Evolutionary conservation across 2,888 invertebrate genomes (phyloP).

Genomic region (Folsomia manolachei): DNA sequence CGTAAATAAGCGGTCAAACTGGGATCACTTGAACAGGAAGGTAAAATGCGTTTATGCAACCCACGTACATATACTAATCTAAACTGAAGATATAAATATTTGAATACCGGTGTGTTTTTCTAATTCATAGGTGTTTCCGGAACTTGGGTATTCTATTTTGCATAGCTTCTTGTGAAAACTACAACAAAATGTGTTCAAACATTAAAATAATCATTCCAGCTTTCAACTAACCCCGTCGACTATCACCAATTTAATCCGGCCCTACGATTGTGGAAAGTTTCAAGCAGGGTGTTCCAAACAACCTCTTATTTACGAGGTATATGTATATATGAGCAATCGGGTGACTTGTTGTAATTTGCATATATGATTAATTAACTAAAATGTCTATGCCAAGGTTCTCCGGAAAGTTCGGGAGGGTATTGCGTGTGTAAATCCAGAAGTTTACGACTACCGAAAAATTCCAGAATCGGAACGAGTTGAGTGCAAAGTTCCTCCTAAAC

Average conservation of each 20-base stretch:
- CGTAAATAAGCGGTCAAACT: conserved; percentile 26
- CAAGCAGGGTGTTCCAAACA: conserved; percentile 22
- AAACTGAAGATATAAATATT: neutral
- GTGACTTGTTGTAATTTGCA: no score
- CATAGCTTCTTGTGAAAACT: no score
- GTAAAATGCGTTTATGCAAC: no score
- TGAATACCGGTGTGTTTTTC: neutral
- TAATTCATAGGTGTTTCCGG: conserved; percentile 22
- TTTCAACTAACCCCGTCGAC: conserved; percentile 11
- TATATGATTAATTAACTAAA: no score
- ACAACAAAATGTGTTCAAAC: no score
- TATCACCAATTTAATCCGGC: conserved; percentile 23
- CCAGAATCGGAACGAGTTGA: neutral
- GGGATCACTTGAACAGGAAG: conserved; percentile 26
- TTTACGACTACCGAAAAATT: conserved; percentile 28
- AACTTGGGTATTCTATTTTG: no score
- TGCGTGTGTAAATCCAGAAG: conserved; percentile 12
- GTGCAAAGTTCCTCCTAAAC: neutral
- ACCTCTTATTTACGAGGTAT: conserved; percentile 28
- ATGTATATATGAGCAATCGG: no score
- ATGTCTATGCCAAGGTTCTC: conserved; percentile 9
- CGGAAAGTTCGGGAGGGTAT: conserved; percentile 7
- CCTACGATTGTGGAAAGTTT: conserved; percentile 29
- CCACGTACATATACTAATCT: no score
- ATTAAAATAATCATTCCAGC: no score